phyloP scores from a whole-genome alignment of 1,140 invertebrate genomes.

The Drosophila fuyamai region DNA sequence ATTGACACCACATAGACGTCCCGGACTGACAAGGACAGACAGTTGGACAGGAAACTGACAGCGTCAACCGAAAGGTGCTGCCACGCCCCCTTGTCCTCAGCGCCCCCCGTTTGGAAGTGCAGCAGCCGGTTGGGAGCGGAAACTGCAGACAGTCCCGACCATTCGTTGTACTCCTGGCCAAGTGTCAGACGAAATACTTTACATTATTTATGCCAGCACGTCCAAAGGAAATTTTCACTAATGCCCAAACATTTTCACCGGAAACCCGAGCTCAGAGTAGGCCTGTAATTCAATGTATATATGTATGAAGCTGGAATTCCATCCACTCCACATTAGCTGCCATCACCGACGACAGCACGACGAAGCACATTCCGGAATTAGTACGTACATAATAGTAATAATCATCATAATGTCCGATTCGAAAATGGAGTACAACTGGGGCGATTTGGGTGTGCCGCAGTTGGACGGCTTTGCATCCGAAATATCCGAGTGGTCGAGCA shows the following conservation, averaged over 20 bases:
- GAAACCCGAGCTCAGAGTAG: constrained; percentile 22
- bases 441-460: not conserved
- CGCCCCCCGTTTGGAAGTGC: not conserved
- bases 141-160: constrained; percentile 5
- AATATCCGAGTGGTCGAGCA: not conserved
- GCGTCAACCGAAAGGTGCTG: constrained; percentile 7
- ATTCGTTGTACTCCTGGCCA: not conserved
- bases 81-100: not conserved
- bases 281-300: constrained; percentile 36
- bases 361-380: constrained; percentile 7
- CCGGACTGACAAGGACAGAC: constrained; percentile 54
- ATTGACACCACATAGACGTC: constrained; percentile 73
- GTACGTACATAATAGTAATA: constrained; percentile 14
- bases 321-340: constrained; percentile 21
- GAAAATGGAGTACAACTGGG: constrained; percentile 17
- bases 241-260: constrained; percentile 2
- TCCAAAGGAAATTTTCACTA: constrained; percentile 48
- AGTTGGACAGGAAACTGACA: constrained; percentile 50
- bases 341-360: not conserved
- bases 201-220: constrained; percentile 25
- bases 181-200: constrained; percentile 36
- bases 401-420: constrained; percentile 24
- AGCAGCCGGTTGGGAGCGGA: constrained; percentile 12
- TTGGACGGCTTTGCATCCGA: constrained; percentile 3
- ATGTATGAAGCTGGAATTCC: not conserved